A percentile compares a stretch with the other conserved stretches of the same genome.
Conservation (phyloP, 2,113 vertebrate species). For the Xyrauchen texanus region DNA sequence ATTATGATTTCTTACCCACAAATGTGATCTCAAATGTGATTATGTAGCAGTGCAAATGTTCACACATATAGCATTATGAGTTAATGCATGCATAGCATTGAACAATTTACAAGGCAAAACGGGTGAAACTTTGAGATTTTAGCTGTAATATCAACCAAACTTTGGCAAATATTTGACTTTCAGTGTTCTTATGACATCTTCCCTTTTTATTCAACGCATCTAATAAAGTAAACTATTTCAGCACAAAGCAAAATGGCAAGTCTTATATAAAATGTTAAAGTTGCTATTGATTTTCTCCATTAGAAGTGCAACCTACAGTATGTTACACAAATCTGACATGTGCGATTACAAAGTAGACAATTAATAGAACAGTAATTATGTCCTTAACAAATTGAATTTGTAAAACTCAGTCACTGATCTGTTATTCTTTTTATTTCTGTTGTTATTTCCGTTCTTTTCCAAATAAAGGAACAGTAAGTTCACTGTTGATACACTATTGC, state of each 20-base stretch:
- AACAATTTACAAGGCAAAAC: constrained; percentile 44
- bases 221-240: constrained; percentile 13
- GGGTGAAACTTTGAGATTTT: constrained; percentile 29
- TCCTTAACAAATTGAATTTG: not conserved
- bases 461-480: constrained; percentile 53
- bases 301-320: not conserved
- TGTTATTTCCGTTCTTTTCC: constrained; percentile 52
- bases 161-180: not conserved
- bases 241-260: constrained; percentile 23
- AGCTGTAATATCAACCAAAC: constrained; percentile 40
- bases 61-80: constrained; percentile 27
- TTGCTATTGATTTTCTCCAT: constrained; percentile 27
- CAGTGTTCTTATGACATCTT: constrained; percentile 17
- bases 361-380: no score
- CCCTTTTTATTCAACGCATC: constrained; percentile 39
- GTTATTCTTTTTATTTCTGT: constrained; percentile 24
- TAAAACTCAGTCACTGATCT: constrained; percentile 15
- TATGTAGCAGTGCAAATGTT: constrained; percentile 48
- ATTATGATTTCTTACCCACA: constrained; percentile 44
- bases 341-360: no score
- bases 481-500: not conserved
- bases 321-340: no score
- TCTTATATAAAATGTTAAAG: constrained; percentile 9
- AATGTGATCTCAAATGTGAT: constrained; percentile 42
- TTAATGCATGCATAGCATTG: constrained; percentile 49